Conservation (phyloP, 2,888 invertebrate genomes). For the Diaprepes abbreviatus region DNA sequence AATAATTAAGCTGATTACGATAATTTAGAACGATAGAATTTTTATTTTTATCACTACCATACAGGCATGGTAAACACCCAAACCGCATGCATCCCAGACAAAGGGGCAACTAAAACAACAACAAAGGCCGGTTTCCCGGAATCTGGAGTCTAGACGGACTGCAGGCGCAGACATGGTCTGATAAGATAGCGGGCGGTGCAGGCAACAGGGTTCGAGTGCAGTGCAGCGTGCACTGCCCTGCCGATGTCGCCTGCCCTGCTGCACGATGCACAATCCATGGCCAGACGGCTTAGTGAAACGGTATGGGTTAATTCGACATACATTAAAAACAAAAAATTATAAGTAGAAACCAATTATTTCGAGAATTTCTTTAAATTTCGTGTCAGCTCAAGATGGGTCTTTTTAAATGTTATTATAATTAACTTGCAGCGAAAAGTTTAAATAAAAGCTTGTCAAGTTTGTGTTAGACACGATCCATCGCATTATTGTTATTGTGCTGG, state of each 20-base stretch:
- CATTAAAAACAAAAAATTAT: no score
- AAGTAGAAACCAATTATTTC: no score
- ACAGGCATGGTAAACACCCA: conserved; percentile 9
- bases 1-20: no score
- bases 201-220: conserved; percentile 25
- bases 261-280: conserved; percentile 22
- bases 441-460: no score
- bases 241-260: not conserved
- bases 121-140: conserved; percentile 47
- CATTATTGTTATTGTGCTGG: no score
- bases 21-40: not conserved
- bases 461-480: no score
- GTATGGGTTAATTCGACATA: conserved; percentile 1
- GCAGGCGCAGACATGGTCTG: conserved; percentile 35
- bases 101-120: conserved; percentile 44
- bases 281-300: conserved; percentile 15
- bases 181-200: conserved; percentile 41
- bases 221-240: conserved; percentile 28
- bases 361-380: no score
- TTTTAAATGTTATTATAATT: no score
- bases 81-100: conserved; percentile 37
- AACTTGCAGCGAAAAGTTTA: no score
- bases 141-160: conserved; percentile 48
- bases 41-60: not conserved
- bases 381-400: no score